Evolutionary conservation across 2,113 vertebrate genomes (phyloP).

Genomic region (Delphinus delphis): DNA sequence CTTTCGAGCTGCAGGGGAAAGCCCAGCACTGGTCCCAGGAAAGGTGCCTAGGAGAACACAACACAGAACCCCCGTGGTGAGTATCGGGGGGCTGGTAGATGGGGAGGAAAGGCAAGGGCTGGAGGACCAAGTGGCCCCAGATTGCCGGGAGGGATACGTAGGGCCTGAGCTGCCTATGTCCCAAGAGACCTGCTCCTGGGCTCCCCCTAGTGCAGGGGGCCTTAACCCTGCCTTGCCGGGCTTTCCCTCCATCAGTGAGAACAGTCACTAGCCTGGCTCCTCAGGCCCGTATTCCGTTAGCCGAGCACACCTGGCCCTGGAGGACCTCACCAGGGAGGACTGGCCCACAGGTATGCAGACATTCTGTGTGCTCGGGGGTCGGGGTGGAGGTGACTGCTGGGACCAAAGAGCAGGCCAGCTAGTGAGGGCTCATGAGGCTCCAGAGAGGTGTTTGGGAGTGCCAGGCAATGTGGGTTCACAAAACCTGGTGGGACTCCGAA

Average conservation of each 20-base stretch:
- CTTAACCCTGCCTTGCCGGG: background rate
- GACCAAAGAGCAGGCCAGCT: background rate
- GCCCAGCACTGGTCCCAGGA: constrained; percentile 36
- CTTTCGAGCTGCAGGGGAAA: constrained; percentile 19
- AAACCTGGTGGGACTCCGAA: background rate
- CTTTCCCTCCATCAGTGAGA: background rate
- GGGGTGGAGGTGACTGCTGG: background rate
- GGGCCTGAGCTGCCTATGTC: background rate
- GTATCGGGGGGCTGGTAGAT: background rate
- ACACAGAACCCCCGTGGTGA: constrained; percentile 54
- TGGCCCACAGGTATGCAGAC: background rate
- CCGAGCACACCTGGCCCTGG: background rate
- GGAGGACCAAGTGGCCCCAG: background rate
- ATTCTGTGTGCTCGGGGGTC: background rate
- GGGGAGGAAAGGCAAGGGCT: background rate
- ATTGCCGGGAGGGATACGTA: background rate
- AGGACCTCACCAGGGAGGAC: background rate
- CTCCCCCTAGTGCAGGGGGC: constrained; percentile 52
- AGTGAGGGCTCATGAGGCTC: background rate
- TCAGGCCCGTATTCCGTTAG: background rate
- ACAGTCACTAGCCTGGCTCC: background rate
- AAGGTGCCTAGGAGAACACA: constrained; percentile 56
- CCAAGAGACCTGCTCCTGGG: background rate
- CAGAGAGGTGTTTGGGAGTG: background rate
- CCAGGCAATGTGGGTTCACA: background rate